phyloP scores from a whole-genome alignment of 2,113 vertebrate genomes.

The Numida meleagris region DNA sequence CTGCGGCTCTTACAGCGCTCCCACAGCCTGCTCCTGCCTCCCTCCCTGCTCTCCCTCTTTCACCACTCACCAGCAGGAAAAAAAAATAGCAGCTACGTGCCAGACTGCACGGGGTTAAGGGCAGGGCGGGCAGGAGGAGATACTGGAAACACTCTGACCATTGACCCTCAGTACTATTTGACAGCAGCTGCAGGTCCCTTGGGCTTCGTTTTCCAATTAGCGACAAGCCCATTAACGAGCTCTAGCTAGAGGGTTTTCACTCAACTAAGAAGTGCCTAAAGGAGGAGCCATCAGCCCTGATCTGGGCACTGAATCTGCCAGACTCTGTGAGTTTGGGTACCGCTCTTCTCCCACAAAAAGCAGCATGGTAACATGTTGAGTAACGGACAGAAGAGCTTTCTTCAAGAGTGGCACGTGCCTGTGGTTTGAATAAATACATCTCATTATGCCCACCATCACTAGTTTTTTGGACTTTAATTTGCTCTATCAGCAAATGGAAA shows the following conservation, averaged over 20 bases:
- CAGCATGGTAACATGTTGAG: background rate
- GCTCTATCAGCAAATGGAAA: background rate
- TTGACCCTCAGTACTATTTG: background rate
- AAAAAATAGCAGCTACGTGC: background rate
- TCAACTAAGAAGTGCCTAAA: background rate
- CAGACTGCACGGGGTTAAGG: background rate
- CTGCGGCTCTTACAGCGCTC: background rate
- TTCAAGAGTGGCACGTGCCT: background rate
- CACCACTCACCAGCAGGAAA: background rate
- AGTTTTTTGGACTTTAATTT: background rate
- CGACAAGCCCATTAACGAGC: background rate
- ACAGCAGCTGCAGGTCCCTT: background rate
- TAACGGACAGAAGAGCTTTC: background rate
- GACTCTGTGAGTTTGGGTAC: background rate
- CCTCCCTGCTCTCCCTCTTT: background rate
- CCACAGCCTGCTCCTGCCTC: background rate
- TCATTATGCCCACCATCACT: background rate
- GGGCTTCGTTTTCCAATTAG: slow-evolving; percentile 4
- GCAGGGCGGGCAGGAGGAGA: background rate
- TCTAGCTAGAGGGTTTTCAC: background rate
- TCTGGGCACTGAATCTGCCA: background rate
- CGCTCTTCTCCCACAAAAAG: background rate
- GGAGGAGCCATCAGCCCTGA: background rate
- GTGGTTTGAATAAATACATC: background rate
- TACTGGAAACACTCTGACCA: background rate